Evolutionary conservation across 2,888 invertebrate species (phyloP), one percentile per base, ranked within the genome.

Genomic region (Noctua janthina): DNA sequence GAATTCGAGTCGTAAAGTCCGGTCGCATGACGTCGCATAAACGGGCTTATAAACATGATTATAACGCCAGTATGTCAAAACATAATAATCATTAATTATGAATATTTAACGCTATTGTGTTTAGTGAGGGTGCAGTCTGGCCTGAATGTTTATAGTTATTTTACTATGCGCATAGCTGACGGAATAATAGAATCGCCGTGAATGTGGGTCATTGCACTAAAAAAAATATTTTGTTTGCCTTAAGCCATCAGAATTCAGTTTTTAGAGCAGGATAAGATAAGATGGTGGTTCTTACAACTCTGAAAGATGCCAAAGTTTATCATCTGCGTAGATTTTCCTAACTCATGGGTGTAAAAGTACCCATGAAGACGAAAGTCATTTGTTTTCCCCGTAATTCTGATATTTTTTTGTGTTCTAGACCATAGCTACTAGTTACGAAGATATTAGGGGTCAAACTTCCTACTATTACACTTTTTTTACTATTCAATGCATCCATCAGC

Each of bases 71-170:
- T 51, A 77, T 23, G 51, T 77, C 17, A 29, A 39, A 67, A 66
- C n/a, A 39, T 17, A 54, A 20, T 46, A n/a, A 66, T 56, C 17
- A 35, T 66, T 66, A 54, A 66, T 46, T 78, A 23, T 49, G n/a
- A 29, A 56, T 39, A 68, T 79, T 68, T 39, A 68, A 59, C 13
- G 13, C 11, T 67, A 39, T n/a, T 56, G 67, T 79, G 29, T 68
- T 59, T 20, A n/a, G 15, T 56, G 35, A 43, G 15, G n/a, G 7
- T 46, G 54, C 56, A 67, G 56, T 13, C 1, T 35, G 10, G 46
- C 39, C 8, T n/a, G 11, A 43, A 39, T 23, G 49, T 78, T 17
- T 66, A 66, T 20, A 10, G 13, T 20, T 39, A 1, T n/a, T 49
- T 77, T 6, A 23, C 39, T 54, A 39, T 39, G 39, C n/a, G 23